phyloP scores from a whole-genome alignment of 35 echinoderm and acorn worm species.

The Lytechinus variegatus region DNA sequence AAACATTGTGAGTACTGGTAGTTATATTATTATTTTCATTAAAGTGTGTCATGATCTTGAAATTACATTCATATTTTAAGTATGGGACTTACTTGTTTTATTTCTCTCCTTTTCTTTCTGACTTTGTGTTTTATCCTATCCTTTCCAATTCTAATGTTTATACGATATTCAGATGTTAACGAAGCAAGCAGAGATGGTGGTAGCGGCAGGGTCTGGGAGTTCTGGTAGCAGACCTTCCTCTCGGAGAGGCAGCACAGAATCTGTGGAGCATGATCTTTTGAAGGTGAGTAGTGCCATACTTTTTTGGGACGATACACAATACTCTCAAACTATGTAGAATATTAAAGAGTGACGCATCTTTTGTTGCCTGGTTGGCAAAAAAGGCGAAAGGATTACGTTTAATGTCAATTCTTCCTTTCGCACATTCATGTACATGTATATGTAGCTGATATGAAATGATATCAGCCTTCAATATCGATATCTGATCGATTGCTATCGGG shows the following conservation, averaged over 20 bases:
- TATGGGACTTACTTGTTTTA: neutral
- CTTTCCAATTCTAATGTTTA: neutral
- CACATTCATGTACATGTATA: too few species aligned
- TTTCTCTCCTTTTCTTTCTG: neutral
- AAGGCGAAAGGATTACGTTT: too few species aligned
- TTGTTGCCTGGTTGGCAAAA: too few species aligned
- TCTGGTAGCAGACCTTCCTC: neutral
- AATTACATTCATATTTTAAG: neutral
- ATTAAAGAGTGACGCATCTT: too few species aligned
- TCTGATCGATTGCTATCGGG: too few species aligned
- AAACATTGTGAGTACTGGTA: too few species aligned
- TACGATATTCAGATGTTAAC: conserved; percentile 22
- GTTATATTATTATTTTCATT: too few species aligned
- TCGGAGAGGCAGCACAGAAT: conserved; percentile 2
- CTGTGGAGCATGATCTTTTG: neutral
- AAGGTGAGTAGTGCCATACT: neutral
- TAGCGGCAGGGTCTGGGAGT: neutral
- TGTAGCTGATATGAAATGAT: too few species aligned
- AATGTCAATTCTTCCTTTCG: too few species aligned
- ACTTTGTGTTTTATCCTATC: neutral
- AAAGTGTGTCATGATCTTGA: neutral
- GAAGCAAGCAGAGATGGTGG: neutral
- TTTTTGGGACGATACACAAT: too few species aligned
- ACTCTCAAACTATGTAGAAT: too few species aligned
- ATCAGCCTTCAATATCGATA: too few species aligned